Percentiles rank a stretch among this genome's conserved stretches.
Evolutionary conservation across 2,797 vertebrate species (phyloP).

Genomic region (Alosa sapidissima): DNA sequence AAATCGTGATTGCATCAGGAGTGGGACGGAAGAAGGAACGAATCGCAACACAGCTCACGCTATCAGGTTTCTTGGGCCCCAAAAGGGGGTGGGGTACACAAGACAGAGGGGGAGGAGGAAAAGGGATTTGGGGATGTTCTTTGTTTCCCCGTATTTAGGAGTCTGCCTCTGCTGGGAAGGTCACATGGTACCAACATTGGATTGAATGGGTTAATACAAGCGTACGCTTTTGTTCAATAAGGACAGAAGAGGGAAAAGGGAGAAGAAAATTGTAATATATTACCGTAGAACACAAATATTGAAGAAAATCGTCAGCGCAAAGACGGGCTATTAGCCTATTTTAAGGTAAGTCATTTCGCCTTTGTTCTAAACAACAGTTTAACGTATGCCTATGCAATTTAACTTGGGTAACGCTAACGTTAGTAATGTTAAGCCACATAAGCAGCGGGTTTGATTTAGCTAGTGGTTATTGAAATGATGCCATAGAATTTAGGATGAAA

Average conservation of each 20-base stretch:
- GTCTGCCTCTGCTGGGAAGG: conserved; percentile 50
- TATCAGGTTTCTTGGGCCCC: conserved; percentile 34
- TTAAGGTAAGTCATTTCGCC: background rate
- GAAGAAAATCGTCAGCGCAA: background rate
- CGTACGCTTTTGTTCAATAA: conserved; percentile 39
- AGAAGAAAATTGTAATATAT: background rate
- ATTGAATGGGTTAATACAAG: conserved; percentile 57
- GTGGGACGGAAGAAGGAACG: background rate
- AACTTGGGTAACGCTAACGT: background rate
- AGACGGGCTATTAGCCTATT: background rate
- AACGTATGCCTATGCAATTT: background rate
- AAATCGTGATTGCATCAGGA: conserved; percentile 19
- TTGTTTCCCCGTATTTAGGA: conserved; percentile 69
- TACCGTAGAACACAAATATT: background rate
- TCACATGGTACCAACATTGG: conserved; percentile 38
- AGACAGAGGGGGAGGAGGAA: conserved; percentile 60
- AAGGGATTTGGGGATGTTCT: conserved; percentile 67
- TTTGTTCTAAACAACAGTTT: background rate
- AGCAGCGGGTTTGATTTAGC: background rate
- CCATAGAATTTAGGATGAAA: background rate
- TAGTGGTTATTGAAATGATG: background rate
- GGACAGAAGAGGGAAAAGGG: conserved; percentile 37
- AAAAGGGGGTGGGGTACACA: conserved; percentile 60
- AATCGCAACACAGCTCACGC: conserved; percentile 15
- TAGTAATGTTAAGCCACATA: background rate